Percentiles rank a stretch among this genome's conserved stretches.
Conservation (phyloP, 2,797 vertebrate genomes). For the Amniataba percoides region DNA sequence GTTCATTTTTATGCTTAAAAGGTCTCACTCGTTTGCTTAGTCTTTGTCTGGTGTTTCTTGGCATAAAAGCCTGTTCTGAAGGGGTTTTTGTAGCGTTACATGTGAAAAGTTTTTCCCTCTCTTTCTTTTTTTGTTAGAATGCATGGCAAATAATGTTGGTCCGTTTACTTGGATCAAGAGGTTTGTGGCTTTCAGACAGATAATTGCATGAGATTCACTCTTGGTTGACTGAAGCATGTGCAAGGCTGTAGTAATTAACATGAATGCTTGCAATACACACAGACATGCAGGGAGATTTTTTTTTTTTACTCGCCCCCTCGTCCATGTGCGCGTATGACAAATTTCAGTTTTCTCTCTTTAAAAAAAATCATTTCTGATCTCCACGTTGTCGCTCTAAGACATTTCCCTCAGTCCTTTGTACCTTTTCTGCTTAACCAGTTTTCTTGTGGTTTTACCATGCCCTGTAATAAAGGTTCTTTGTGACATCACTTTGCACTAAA, state of each 20-base stretch:
- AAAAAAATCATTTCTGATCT: constrained; percentile 50
- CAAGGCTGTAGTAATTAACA: constrained; percentile 41
- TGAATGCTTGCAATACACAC: constrained; percentile 33
- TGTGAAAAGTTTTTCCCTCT: neutral
- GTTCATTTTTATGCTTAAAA: constrained; percentile 16
- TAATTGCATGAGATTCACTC: constrained; percentile 37
- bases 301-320: constrained; percentile 14
- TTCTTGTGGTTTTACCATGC: constrained; percentile 57
- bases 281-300: constrained; percentile 6
- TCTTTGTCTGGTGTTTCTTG: constrained; percentile 25
- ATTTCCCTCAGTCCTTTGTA: constrained; percentile 40
- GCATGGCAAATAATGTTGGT: constrained; percentile 52
- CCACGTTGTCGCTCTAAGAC: constrained; percentile 46
- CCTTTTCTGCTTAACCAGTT: constrained; percentile 38
- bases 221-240: constrained; percentile 42
- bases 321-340: neutral
- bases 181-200: constrained; percentile 19
- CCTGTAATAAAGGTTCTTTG: constrained; percentile 47
- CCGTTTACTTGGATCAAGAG: constrained; percentile 5
- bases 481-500: constrained; percentile 28
- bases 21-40: constrained; percentile 13
- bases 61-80: constrained; percentile 5
- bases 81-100: constrained; percentile 2
- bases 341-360: constrained; percentile 42
- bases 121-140: constrained; percentile 11